phyloP scores from a whole-genome alignment of 2,888 invertebrate species.

The Poecilobothrus nobilitatus region DNA sequence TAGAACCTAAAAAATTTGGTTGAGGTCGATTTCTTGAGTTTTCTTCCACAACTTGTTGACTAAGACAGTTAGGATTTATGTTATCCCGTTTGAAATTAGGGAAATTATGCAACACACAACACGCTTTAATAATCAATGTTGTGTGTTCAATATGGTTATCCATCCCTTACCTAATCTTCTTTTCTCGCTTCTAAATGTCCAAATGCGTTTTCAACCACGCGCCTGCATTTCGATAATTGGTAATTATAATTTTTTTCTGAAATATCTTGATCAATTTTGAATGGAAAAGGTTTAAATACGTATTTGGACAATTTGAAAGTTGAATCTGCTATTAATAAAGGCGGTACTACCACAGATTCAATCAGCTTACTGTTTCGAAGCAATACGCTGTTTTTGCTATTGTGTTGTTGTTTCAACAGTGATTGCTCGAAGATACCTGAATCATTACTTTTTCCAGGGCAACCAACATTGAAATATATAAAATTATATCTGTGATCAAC shows the following conservation, averaged over 20 bases:
- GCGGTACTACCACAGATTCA: conserved; percentile 1
- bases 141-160: conserved; percentile 10
- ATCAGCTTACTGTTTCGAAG: neutral
- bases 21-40: too few species aligned
- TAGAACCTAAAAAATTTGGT: too few species aligned
- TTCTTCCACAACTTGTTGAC: too few species aligned
- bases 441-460: conserved; percentile 10
- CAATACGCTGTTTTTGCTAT: conserved; percentile 6
- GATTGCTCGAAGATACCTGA: conserved; percentile 14
- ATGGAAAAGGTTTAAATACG: conserved; percentile 14
- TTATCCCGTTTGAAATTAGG: neutral
- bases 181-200: conserved; percentile 14
- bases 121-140: conserved; percentile 15
- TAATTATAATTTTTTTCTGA: conserved; percentile 9
- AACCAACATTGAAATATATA: conserved; percentile 12
- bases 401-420: neutral
- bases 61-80: too few species aligned
- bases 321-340: conserved; percentile 9
- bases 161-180: conserved; percentile 13
- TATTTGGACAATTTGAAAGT: conserved; percentile 11
- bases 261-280: neutral
- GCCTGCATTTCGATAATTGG: neutral
- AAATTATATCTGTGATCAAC: conserved; percentile 16
- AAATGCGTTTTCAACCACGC: conserved; percentile 14
- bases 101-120: conserved; percentile 19